phyloP scores from a whole-genome alignment of 2,113 vertebrate genomes.

The Colossoma macropomum region DNA sequence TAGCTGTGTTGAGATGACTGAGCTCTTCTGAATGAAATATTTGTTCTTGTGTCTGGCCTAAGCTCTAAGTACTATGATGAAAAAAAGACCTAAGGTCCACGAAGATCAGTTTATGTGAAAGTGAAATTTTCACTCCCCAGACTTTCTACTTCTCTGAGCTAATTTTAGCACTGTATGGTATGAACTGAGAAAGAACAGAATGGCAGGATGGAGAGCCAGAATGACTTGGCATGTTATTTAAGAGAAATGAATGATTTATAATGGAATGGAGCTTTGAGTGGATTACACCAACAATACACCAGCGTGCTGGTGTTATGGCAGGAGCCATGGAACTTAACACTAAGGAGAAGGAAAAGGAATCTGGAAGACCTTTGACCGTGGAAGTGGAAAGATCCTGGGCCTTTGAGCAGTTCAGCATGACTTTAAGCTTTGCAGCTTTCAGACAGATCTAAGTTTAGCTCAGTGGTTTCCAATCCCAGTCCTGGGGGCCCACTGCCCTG shows the following conservation, averaged over 20 bases:
- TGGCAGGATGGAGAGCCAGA: constrained; percentile 9
- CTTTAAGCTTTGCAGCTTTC: constrained; percentile 1
- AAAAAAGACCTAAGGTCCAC: background rate
- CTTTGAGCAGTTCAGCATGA: background rate
- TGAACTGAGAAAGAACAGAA: constrained; percentile 12
- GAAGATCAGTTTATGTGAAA: background rate
- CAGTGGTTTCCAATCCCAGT: no score
- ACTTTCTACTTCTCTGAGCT: background rate
- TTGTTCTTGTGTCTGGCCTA: background rate
- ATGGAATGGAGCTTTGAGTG: background rate
- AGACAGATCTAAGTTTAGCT: no score
- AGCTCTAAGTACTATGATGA: background rate
- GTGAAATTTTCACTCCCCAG: background rate
- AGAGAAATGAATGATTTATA: constrained; percentile 26
- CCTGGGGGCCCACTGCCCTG: no score
- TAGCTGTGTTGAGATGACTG: background rate
- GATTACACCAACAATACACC: constrained; percentile 22
- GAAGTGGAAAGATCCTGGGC: background rate
- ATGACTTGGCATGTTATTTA: constrained; percentile 18
- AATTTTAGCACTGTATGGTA: constrained; percentile 2
- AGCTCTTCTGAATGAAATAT: background rate
- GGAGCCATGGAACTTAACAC: background rate
- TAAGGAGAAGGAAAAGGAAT: background rate
- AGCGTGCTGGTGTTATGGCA: constrained; percentile 10
- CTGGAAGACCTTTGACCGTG: constrained; percentile 15